Evolutionary conservation across 2,113 vertebrate genomes (phyloP), one percentile per base, ranked within the genome.

Genomic region (Cinclus mexicanus): DNA sequence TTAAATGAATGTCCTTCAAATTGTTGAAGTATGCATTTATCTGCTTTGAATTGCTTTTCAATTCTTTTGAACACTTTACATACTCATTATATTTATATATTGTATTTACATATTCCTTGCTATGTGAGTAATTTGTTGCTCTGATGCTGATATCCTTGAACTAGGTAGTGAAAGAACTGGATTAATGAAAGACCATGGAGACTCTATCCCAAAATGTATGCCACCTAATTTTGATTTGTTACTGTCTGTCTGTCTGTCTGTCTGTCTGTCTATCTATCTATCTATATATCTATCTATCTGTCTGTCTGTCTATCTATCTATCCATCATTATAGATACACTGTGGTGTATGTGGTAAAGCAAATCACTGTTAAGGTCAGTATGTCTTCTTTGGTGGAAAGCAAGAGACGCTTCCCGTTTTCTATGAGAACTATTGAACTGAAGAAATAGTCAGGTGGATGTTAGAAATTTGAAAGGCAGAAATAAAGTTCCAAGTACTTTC

Each of bases 281-380:
- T 16, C 7, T 42, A 17, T 42, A 12, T 7, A 46, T 29, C 7
- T 29, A 1, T 26, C 3, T 60, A 6, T 11, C 1, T 31, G 2
- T 59, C 5, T 11, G 29, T 16, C 7, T 42, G 35, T 37, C 35
- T 37, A 37, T 37, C 35, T 37, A 37, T 37, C 35, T 29, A 1
- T 26, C 3, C 6, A 46, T 29, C 7, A 31, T 35, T 65, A 31
- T 33, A 59, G 67, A 24, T 53, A 23, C 31, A 77, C 25, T 70
- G 37, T 1, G 5, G 24, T 42, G 29, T 60, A 53, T 72, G 61
- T 91, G 47, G 18, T 61, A 65, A 88, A 72, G 19, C 12, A 83
- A 33, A 25, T 74, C 67, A 52, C 18, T 77, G 29, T 80, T 74
- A 57, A 1, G 17, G 37, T 65, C 64, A 76, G 10, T 41, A 55